Evolutionary conservation across 2,797 vertebrate genomes (phyloP), one percentile per base, ranked within the genome.

Genomic region (Pogoniulus pusillus): DNA sequence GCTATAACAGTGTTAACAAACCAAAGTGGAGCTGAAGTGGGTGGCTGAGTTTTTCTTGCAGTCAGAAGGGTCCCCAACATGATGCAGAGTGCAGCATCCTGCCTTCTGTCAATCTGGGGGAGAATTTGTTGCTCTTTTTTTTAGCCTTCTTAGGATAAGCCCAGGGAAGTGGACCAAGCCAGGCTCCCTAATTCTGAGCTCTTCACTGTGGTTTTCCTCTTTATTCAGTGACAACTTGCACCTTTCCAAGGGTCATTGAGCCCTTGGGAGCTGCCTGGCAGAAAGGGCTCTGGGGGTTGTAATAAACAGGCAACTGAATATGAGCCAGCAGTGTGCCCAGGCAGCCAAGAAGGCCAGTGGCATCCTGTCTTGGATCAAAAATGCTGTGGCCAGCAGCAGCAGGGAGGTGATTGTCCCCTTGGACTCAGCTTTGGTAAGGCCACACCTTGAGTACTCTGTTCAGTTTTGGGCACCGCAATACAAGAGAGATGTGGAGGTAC

Each of bases 21-120:
- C 17, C 45, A 39, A 54, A 22, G 12, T 1, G 1, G 16, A 62
- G 23, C 45, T 57, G n/a, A n/a, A 14, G 5, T 5, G 1, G 6
- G 22, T 10, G 35, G 14, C 26, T 23, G 49, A 45, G 32, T 59
- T 34, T 7, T 8, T 1, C 0, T 10, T 55, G 69, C 57, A 58
- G 47, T 53, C 11, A 43, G n/a, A 47, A 45, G 29, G 29, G 16
- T 10, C 17, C 23, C 29, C 47, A 35, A 4, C 20, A 14, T 6
- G 12, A 10, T 11, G 5, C 1, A 81, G 53, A 29, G 11, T 5
- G 17, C 39, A 70, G 72, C 39, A 75, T 77, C 62, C 45, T 74
- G 18, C 27, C 22, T 62, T 27, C 9, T 54, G 18, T 68, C 0
- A 0, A 0, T 47, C 0, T 60, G 10, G 16, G 8, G 29, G 11